A percentile compares a stretch with the other conserved stretches of the same genome.
These are phyloP conservation scores for Chelonus insularis DNA, from an alignment of 1,140 invertebrate species.

Conservation along the genomic window DNA sequence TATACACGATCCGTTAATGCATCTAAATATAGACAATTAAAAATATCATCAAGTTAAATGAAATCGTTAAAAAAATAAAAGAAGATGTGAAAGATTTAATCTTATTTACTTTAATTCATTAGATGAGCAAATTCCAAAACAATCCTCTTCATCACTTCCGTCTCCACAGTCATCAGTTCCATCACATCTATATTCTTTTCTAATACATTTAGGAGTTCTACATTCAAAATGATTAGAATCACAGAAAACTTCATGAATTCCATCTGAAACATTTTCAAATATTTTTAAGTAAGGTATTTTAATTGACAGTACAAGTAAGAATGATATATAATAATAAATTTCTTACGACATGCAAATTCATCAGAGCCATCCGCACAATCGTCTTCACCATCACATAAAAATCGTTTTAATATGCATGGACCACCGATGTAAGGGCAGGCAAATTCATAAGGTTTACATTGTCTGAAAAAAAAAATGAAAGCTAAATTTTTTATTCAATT, in stretches of 20 bases:
- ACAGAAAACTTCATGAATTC: constrained; percentile 56
- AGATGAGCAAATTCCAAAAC: constrained; percentile 62
- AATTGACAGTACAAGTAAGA: too few relatives aligned
- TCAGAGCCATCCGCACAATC: constrained; percentile 68
- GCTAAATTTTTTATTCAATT: too few relatives aligned
- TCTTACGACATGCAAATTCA: constrained; percentile 63
- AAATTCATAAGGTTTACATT: constrained; percentile 65
- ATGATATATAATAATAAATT: too few relatives aligned
- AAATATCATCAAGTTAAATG: background rate
- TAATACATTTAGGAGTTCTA: constrained; percentile 68
- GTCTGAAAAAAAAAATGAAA: constrained; percentile 37
- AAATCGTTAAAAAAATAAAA: background rate
- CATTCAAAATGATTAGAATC: constrained; percentile 75
- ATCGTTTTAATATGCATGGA: constrained; percentile 67
- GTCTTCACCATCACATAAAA: constrained; percentile 64
- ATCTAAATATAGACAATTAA: constrained; percentile 51
- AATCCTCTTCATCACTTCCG: constrained; percentile 78
- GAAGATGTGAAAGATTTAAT: background rate
- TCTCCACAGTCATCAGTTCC: constrained; percentile 89
- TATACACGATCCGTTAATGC: constrained; percentile 71
- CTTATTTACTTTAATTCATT: constrained; percentile 66
- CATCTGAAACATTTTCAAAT: constrained; percentile 19
- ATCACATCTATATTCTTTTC: constrained; percentile 78
- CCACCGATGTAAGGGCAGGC: constrained; percentile 64
- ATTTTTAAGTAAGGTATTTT: too few relatives aligned